phyloP scores from a whole-genome alignment of 2,888 invertebrate genomes.

The Heteromyza rotundicornis region DNA sequence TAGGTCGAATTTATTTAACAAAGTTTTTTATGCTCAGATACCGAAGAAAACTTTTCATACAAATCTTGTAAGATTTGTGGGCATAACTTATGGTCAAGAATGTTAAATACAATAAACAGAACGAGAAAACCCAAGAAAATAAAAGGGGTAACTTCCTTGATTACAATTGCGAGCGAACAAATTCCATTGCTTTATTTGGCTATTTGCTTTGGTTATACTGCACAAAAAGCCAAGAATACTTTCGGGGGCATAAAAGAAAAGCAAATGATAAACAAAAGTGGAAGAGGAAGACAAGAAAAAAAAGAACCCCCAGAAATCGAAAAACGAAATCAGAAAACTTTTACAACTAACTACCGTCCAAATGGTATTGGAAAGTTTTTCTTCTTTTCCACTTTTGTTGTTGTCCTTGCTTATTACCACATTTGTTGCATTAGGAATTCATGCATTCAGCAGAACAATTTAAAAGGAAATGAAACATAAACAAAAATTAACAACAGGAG shows the following conservation, averaged over 20 bases:
- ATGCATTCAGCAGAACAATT: background rate
- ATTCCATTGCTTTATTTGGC: background rate
- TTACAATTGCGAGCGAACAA: constrained; percentile 14
- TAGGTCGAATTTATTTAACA: background rate
- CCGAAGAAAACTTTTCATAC: background rate
- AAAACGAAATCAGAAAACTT: constrained; percentile 1
- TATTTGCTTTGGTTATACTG: background rate
- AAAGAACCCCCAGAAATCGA: background rate
- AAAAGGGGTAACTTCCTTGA: constrained; percentile 22
- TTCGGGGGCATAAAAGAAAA: too few species aligned
- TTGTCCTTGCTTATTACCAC: too few species aligned
- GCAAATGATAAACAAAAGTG: background rate
- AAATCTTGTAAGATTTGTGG: background rate
- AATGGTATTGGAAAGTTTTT: background rate
- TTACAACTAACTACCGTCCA: background rate
- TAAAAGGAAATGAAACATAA: background rate
- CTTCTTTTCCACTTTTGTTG: too few species aligned
- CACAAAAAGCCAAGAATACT: too few species aligned
- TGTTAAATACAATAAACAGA: background rate
- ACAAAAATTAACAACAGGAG: background rate
- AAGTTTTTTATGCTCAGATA: background rate
- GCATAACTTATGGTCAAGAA: constrained; percentile 14
- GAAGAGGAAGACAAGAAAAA: background rate
- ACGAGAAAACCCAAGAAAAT: background rate
- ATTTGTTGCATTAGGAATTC: background rate